Conservation (phyloP, 2,113 vertebrate species). For the Bombycilla garrulus region DNA sequence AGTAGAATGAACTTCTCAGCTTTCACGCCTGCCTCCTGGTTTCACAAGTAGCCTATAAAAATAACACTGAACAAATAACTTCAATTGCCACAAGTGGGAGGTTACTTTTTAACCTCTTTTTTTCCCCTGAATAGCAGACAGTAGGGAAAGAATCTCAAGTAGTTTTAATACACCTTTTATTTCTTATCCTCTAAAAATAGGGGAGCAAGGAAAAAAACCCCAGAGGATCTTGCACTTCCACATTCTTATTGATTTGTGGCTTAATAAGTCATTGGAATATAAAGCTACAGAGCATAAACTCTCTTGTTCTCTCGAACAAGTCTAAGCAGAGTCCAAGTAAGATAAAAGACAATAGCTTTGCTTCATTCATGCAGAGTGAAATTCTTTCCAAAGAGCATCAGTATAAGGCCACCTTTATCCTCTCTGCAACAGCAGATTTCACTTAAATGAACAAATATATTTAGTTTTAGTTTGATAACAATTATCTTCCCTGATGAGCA, state of each 20-base stretch:
- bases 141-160: not conserved
- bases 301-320: not conserved
- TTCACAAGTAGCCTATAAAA: conserved; percentile 34
- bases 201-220: not conserved
- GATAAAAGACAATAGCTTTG: not conserved
- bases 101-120: not conserved
- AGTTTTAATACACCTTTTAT: not conserved
- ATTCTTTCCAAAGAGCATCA: not conserved
- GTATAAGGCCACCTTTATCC: not conserved
- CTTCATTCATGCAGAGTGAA: not conserved
- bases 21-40: not conserved
- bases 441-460: not conserved
- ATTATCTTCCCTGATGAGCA: not conserved
- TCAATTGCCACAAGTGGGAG: not conserved
- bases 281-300: not conserved
- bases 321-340: not conserved
- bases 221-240: not conserved
- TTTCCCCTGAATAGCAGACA: not conserved
- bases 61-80: conserved; percentile 16
- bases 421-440: not conserved
- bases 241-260: not conserved
- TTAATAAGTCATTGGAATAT: not conserved
- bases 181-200: not conserved
- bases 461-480: not conserved
- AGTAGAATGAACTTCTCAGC: not conserved